A percentile compares a stretch with the other conserved stretches of the same genome.
These are phyloP conservation scores for Odontocerum albicorne DNA, from an alignment of 2,888 invertebrate genomes.

Conservation along the genomic window DNA sequence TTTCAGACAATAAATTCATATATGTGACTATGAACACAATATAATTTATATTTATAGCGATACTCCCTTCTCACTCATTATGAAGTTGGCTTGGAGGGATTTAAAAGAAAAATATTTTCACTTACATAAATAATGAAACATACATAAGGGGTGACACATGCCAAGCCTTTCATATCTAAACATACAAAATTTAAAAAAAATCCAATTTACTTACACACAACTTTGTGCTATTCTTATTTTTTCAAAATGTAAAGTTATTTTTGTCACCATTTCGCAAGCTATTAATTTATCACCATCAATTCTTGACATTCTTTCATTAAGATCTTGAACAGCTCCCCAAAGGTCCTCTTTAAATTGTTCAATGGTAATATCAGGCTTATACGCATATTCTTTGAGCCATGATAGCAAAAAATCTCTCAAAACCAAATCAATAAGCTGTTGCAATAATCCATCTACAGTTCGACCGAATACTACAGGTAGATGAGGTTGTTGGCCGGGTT, in stretches of 20 bases:
- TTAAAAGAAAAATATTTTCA: too few relatives aligned
- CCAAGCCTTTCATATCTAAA: too few relatives aligned
- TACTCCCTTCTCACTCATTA: too few relatives aligned
- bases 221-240: conserved; percentile 77
- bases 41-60: too few relatives aligned
- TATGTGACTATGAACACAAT: too few relatives aligned
- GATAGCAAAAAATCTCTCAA: conserved; percentile 76
- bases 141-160: too few relatives aligned
- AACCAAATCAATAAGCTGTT: conserved; percentile 78
- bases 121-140: too few relatives aligned
- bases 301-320: conserved; percentile 71
- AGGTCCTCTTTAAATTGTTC: conserved; percentile 75
- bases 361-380: conserved; percentile 65
- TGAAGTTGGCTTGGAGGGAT: too few relatives aligned
- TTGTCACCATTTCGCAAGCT: conserved; percentile 79
- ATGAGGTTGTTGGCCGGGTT: conserved; percentile 52
- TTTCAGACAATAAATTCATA: too few relatives aligned
- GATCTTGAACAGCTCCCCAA: conserved; percentile 75
- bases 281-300: conserved; percentile 82
- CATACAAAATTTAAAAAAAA: too few relatives aligned
- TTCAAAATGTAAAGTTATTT: conserved; percentile 83
- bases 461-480: conserved; percentile 80
- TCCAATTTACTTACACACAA: conserved; percentile 64
- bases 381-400: conserved; percentile 74
- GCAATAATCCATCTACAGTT: conserved; percentile 80